A percentile compares a stretch with the other conserved stretches of the same genome.
phyloP scores from a whole-genome alignment of 2,888 invertebrate species.

The Liodrosophila aerea region DNA sequence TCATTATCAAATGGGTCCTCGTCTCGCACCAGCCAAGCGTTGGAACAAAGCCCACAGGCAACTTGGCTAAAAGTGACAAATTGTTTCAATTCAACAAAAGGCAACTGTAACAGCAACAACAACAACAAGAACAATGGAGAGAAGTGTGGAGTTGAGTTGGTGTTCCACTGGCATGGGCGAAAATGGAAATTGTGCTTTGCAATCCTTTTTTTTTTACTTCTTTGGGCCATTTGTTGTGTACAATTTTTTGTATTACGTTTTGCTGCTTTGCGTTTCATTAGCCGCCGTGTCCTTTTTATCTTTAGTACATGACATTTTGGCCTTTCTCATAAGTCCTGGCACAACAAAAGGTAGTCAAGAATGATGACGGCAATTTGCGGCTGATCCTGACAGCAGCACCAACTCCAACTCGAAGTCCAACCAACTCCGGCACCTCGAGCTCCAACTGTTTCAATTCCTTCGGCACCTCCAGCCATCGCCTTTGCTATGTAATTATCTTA shows the following conservation, averaged over 20 bases:
- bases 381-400: constrained; percentile 58
- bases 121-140: constrained; percentile 30
- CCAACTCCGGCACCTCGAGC: too few species aligned
- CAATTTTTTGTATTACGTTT: constrained; percentile 46
- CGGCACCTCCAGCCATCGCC: not conserved
- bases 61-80: constrained; percentile 71
- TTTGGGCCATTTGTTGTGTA: constrained; percentile 34
- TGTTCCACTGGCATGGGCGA: not conserved
- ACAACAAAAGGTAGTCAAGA: constrained; percentile 70
- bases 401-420: not conserved
- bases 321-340: constrained; percentile 72
- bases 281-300: constrained; percentile 71
- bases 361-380: constrained; percentile 77
- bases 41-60: constrained; percentile 55
- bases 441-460: not conserved
- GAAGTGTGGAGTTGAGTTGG: constrained; percentile 5
- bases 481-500: constrained; percentile 57
- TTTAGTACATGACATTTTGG: constrained; percentile 74
- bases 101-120: constrained; percentile 49
- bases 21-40: not conserved
- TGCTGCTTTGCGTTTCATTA: constrained; percentile 62
- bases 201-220: constrained; percentile 60
- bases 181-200: constrained; percentile 51
- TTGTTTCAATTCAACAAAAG: constrained; percentile 77
- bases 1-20: constrained; percentile 60